Evolutionary conservation across 2,797 vertebrate species (phyloP), one percentile per base, ranked within the genome.

Genomic region (Oreonectes daqikongensis): DNA sequence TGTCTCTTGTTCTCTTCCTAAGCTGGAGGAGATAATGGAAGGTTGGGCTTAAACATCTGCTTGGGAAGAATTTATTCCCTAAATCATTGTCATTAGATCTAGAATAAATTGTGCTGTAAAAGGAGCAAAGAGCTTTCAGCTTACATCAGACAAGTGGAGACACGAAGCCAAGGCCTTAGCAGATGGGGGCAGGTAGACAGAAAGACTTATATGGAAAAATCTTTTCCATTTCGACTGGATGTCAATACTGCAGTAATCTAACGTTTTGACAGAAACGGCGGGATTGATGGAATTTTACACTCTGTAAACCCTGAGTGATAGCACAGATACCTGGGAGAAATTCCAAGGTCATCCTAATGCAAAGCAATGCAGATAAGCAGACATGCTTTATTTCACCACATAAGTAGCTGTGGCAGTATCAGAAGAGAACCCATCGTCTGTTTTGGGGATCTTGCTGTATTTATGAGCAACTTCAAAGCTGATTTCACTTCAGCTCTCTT

Each of bases 41-140:
- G 79, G 75, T 22, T 65, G 46, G 81, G 75, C 73, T 82, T 65
- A 88, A 86, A 87, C 86, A 88, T 89, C 89, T 87, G 87, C 84
- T 86, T 52, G 67, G 18, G 72, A 88, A 82, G 86, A 86, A 88
- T 91, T 85, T 84, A 88, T 88, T 83, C 77, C 79, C 79, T 82
- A 86, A 89, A 89, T 85, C 86, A 89, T 87, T 89, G 84, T 90
- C 85, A 89, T 90, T 90, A 88, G 82, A 88, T 76, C 28, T 57
- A 81, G 77, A 85, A 90, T 90, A 80, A 86, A 87, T 80, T 71
- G 38, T 65, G 66, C 76, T 69, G 63, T 82, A 85, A 80, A 77
- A 80, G 74, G 65, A 84, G 80, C 70, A 81, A 64, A 83, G 70
- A 61, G 40, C 61, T 69, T 68, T 72, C 72, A 67, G 53, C 32